Base-by-base conservation (phyloP, 2,888 invertebrate genomes). In the Desoria tigrina region DNA sequence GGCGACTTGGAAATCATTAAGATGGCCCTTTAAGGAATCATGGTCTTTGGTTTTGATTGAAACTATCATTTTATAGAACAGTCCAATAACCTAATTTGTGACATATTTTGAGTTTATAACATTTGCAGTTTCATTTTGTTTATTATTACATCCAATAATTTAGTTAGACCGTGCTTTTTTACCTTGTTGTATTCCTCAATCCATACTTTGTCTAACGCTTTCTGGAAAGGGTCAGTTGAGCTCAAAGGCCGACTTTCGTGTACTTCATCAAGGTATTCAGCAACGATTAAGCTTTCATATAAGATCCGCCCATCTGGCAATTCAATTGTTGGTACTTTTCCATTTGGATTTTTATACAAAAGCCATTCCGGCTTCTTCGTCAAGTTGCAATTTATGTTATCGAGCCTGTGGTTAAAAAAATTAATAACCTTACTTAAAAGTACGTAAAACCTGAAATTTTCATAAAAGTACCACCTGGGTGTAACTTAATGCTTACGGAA, bases 341-440 rank as follows among this genome's bases (percentile, higher is more conserved):
- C 72, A 68, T 79, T 80, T 14, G 80, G 79, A 59, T 78, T 79
- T 68, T 78, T 78, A 4, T 84, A 84, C n/a, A 84, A 79, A 16
- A 88, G 83, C 92, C 92, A 93, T 77, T 91, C 90, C 0, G 93
- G 93, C 79, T 92, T 92, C 57, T 87, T 83, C 21, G 85, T 85
- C 73, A 80, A 77, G 61, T 80, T 79, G 50, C 80, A 78, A 78
- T 87, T 89, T 39, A 92, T 86, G 21, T 85, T 83, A 77, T 92
- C 90, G 77, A 68, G 54, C 21, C 73, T 73, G 49, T 21, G 56
- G 4, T 32, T 32, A 50, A 39, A 50, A 16, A 53, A 32, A 26
- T 7, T 21, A n/a, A n/a, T n/a, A n/a, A n/a, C n/a, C 9, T 11
- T 39, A 39, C 39, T 16, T 11, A 39, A 9, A 39, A 39, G 39